Evolutionary conservation across 2,888 invertebrate species (phyloP).

Genomic region (Agrypnus murinus): DNA sequence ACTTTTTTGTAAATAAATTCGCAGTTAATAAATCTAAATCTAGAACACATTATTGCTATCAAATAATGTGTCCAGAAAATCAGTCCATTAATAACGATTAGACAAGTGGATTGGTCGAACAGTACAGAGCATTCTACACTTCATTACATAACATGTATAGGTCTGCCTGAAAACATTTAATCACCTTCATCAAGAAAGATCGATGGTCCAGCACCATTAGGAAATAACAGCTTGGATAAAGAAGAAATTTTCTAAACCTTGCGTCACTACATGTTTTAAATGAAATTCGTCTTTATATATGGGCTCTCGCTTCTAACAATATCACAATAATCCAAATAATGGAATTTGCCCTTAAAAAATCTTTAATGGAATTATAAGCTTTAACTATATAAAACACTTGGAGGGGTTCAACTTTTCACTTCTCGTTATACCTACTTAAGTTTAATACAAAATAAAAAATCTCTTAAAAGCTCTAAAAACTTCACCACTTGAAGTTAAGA

Average conservation of each 20-base stretch:
- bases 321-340: conserved; percentile 12
- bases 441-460: conserved; percentile 31
- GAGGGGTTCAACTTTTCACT: conserved; percentile 27
- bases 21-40: too few species aligned
- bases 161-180: conserved; percentile 7
- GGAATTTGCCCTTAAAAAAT: conserved; percentile 17
- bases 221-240: background rate
- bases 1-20: too few species aligned
- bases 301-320: background rate
- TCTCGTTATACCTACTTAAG: conserved; percentile 17
- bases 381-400: conserved; percentile 21
- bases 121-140: conserved; percentile 9
- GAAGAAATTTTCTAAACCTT: too few species aligned
- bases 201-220: background rate
- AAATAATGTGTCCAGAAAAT: conserved; percentile 7
- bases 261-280: too few species aligned
- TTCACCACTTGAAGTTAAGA: conserved; percentile 34
- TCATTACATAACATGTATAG: conserved; percentile 16
- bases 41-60: too few species aligned
- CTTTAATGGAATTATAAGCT: conserved; percentile 23
- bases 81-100: conserved; percentile 21
- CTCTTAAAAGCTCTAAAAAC: conserved; percentile 30
- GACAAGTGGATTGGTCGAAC: conserved; percentile 9
- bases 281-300: too few species aligned
- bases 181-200: conserved; percentile 14